Percentiles rank a stretch among this genome's conserved stretches.
phyloP scores from a whole-genome alignment of 2,113 vertebrate genomes.

The Salminus brasiliensis region DNA sequence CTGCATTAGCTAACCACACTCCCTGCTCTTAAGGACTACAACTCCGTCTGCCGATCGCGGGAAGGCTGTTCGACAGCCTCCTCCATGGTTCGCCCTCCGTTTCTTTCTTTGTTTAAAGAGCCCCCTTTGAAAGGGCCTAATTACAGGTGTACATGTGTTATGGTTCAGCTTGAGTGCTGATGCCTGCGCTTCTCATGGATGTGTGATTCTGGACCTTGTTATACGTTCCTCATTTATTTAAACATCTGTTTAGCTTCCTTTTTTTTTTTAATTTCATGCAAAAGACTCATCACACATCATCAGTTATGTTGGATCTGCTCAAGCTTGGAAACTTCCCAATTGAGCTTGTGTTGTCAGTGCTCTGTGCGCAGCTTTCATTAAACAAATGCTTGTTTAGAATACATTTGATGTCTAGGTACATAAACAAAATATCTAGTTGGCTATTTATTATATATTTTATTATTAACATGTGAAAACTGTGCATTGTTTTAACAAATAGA shows the following conservation, averaged over 20 bases:
- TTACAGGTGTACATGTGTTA: slow-evolving; percentile 57
- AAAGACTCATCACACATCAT: not conserved
- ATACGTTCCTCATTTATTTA: slow-evolving; percentile 52
- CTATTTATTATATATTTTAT: too few species aligned
- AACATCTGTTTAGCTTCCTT: slow-evolving; percentile 50
- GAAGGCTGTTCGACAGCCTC: slow-evolving; percentile 25
- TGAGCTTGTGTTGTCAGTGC: not conserved
- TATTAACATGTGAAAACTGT: too few species aligned
- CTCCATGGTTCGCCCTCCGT: slow-evolving; percentile 49
- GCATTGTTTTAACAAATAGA: too few species aligned
- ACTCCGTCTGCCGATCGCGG: not conserved
- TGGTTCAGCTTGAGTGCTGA: slow-evolving; percentile 50
- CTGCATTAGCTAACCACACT: slow-evolving; percentile 16
- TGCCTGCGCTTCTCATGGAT: slow-evolving; percentile 35
- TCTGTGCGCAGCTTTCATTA: not conserved
- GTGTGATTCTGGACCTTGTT: slow-evolving; percentile 46
- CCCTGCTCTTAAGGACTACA: slow-evolving; percentile 9
- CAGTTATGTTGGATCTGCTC: slow-evolving; percentile 27
- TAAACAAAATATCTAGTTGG: too few species aligned
- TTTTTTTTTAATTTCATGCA: not conserved
- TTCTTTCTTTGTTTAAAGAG: slow-evolving; percentile 56
- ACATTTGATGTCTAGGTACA: not conserved
- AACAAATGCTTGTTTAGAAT: not conserved
- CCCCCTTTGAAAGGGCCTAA: slow-evolving; percentile 37
- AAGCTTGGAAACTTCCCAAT: slow-evolving; percentile 19